A percentile compares a stretch with the other conserved stretches of the same genome.
phyloP scores from a whole-genome alignment of 2,888 invertebrate genomes.

The Teleiodes luculella region DNA sequence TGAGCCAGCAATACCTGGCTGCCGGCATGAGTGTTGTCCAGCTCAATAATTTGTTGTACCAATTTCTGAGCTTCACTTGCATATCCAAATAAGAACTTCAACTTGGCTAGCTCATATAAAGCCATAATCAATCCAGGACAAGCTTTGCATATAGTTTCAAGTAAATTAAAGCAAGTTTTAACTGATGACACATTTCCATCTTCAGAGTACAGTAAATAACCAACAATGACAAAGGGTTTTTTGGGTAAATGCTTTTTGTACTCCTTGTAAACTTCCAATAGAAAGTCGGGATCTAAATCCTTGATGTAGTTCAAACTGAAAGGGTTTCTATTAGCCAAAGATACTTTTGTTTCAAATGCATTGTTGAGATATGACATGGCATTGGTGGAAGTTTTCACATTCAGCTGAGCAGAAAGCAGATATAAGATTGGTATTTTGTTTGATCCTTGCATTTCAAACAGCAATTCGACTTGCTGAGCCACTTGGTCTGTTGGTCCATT shows the following conservation, averaged over 20 bases:
- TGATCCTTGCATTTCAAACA: slow-evolving; percentile 87
- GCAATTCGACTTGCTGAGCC: slow-evolving; percentile 90
- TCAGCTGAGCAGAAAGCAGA: slow-evolving; percentile 83
- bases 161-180: slow-evolving; percentile 80
- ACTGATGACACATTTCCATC: slow-evolving; percentile 70
- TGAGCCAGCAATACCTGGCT: slow-evolving; percentile 92
- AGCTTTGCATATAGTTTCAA: slow-evolving; percentile 85
- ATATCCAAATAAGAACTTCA: slow-evolving; percentile 90
- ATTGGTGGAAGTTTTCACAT: slow-evolving; percentile 71
- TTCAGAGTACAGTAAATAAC: slow-evolving; percentile 61
- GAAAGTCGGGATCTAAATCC: slow-evolving; percentile 90
- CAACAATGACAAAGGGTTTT: slow-evolving; percentile 72
- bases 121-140: slow-evolving; percentile 89
- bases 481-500: slow-evolving; percentile 85
- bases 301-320: slow-evolving; percentile 87
- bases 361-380: slow-evolving; percentile 80
- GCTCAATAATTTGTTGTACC: slow-evolving; percentile 84
- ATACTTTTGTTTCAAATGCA: slow-evolving; percentile 76
- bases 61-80: slow-evolving; percentile 83
- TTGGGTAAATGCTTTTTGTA: slow-evolving; percentile 86
- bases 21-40: slow-evolving; percentile 89
- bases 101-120: slow-evolving; percentile 85
- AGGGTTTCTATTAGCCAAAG: slow-evolving; percentile 68
- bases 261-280: slow-evolving; percentile 87
- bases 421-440: slow-evolving; percentile 83